A percentile compares a stretch with the other conserved stretches of the same genome.
Evolutionary conservation across 2,797 vertebrate genomes (phyloP).

Genomic region (Anguilla anguilla): DNA sequence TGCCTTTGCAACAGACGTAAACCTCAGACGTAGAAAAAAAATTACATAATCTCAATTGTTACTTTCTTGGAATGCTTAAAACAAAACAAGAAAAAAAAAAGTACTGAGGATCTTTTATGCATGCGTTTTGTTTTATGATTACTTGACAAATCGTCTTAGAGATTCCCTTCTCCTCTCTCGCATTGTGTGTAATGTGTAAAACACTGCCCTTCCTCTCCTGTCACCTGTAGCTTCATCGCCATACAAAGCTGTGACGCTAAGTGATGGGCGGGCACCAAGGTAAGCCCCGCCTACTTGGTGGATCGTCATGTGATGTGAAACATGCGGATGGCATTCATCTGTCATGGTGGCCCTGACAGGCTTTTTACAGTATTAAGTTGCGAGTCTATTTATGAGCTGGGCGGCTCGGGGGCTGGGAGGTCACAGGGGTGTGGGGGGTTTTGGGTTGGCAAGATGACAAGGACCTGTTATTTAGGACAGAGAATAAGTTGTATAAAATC

Average conservation of each 20-base stretch:
- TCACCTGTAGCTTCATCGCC: not conserved
- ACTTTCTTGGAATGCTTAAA: not conserved
- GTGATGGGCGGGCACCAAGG: not conserved
- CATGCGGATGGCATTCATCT: conserved; percentile 12
- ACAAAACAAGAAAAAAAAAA: not conserved
- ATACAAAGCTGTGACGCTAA: conserved; percentile 20
- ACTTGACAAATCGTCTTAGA: not conserved
- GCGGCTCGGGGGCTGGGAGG: not conserved
- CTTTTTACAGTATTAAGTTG: conserved; percentile 15
- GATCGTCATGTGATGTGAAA: conserved; percentile 13
- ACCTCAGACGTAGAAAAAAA: not conserved
- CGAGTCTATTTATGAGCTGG: conserved; percentile 19
- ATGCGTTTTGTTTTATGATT: too few relatives aligned
- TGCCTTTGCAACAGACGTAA: not conserved
- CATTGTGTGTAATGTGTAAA: not conserved
- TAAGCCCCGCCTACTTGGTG: not conserved
- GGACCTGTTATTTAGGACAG: not conserved
- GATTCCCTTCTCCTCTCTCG: not conserved
- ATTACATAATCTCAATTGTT: not conserved
- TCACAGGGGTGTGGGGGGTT: not conserved
- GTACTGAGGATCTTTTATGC: not conserved
- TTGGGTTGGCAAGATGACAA: not conserved
- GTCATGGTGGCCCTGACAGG: conserved; percentile 9
- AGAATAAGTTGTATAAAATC: not conserved
- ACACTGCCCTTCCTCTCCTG: not conserved